A percentile compares a stretch with the other conserved stretches of the same genome.
These are phyloP conservation scores for Columba livia DNA, from an alignment of 2,113 vertebrate species.

Conservation along the genomic window DNA sequence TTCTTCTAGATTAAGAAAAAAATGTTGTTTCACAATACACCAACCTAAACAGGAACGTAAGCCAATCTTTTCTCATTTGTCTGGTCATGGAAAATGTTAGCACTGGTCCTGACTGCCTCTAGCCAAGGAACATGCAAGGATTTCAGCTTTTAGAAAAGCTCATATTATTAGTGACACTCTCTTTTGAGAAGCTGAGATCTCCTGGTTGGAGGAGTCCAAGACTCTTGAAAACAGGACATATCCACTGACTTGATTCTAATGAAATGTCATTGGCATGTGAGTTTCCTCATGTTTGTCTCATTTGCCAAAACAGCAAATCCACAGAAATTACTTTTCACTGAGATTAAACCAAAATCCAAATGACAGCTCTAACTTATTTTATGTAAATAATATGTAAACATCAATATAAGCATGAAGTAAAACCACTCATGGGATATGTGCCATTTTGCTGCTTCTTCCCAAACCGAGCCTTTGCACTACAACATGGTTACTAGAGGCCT, in stretches of 20 bases:
- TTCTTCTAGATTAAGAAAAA: not conserved
- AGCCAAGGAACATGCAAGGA: not conserved
- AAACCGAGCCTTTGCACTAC: not conserved
- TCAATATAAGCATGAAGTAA: not conserved
- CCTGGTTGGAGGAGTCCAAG: not conserved
- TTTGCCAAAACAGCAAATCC: slow-evolving; percentile 1
- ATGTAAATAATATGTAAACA: slow-evolving; percentile 2
- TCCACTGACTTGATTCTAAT: not conserved
- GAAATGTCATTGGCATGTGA: not conserved
- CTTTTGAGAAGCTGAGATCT: not conserved
- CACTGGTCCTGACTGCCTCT: not conserved
- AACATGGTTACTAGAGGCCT: not conserved
- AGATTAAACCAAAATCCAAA: slow-evolving; percentile 18
- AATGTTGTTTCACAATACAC: not conserved
- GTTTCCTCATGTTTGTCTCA: not conserved
- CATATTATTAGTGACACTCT: not conserved
- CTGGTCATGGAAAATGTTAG: not conserved
- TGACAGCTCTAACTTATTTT: not conserved
- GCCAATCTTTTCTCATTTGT: not conserved
- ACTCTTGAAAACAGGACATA: not conserved
- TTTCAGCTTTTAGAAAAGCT: not conserved
- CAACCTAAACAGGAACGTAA: not conserved
- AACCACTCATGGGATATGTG: not conserved
- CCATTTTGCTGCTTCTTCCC: not conserved
- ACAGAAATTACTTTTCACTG: slow-evolving; percentile 16